Evolutionary conservation across 1,140 invertebrate genomes (phyloP).

Genomic region (Ostrea edulis): DNA sequence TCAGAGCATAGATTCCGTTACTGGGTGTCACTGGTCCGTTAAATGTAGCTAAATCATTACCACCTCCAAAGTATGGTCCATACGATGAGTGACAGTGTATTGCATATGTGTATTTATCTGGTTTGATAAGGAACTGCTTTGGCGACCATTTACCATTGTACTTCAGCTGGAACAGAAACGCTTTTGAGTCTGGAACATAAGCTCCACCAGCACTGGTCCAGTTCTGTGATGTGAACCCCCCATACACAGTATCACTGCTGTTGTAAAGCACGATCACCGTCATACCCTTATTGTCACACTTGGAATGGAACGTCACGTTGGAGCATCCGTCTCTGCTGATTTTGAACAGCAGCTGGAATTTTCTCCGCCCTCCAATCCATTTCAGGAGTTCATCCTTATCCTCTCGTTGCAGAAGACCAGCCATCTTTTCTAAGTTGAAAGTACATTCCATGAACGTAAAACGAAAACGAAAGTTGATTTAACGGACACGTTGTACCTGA

Average conservation of each 20-base stretch:
- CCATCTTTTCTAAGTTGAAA: conserved; percentile 13
- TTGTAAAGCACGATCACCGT: conserved; percentile 60
- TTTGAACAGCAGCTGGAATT: conserved; percentile 57
- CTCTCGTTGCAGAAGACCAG: conserved; percentile 10
- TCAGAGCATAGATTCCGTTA: conserved; percentile 29
- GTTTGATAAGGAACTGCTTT: conserved; percentile 28
- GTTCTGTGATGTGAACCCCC: conserved; percentile 58
- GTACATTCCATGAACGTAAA: not conserved
- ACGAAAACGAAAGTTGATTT: not conserved
- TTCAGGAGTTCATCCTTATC: conserved; percentile 51
- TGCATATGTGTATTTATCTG: not conserved
- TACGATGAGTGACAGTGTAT: conserved; percentile 32
- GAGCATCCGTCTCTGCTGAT: conserved; percentile 55
- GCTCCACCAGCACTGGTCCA: conserved; percentile 52
- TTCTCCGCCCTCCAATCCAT: conserved; percentile 53
- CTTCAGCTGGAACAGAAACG: conserved; percentile 61
- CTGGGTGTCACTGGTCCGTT: not conserved
- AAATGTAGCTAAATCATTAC: conserved; percentile 33
- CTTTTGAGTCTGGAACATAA: conserved; percentile 52
- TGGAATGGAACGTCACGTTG: conserved; percentile 56
- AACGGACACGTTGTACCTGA: too few species aligned
- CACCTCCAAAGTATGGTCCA: conserved; percentile 57
- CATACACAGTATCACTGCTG: conserved; percentile 52
- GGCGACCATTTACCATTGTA: conserved; percentile 39
- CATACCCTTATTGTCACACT: conserved; percentile 61